Conservation (phyloP, 2,888 invertebrate species). For the Trachelus stipa region DNA sequence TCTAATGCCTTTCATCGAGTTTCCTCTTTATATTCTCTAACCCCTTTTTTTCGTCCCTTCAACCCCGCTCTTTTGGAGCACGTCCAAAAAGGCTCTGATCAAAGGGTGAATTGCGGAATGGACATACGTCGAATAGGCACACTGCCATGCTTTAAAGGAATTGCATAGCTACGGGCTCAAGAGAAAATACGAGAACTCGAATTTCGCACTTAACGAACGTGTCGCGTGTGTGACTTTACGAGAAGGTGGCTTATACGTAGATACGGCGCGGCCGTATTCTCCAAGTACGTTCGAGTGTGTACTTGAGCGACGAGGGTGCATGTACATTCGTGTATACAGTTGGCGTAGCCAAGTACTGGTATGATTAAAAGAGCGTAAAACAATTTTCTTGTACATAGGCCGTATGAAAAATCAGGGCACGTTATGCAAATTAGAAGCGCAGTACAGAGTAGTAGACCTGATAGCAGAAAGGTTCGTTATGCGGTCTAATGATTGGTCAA, state of each 20-base stretch:
- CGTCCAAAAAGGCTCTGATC: neutral
- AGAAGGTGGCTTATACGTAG: neutral
- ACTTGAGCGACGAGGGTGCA: neutral
- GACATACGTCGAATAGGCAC: neutral
- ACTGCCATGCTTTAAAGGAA: neutral
- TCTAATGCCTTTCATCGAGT: neutral
- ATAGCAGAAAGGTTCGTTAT: slow-evolving; percentile 23
- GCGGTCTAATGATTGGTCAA: neutral
- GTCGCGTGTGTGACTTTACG: neutral
- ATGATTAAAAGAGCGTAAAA: slow-evolving; percentile 3
- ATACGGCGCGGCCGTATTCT: neutral
- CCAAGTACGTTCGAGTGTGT: neutral
- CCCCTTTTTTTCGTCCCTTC: neutral
- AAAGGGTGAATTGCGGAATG: neutral
- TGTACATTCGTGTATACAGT: neutral
- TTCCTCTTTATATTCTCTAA: neutral
- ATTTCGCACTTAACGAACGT: neutral
- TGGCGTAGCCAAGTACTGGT: neutral
- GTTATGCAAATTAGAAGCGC: slow-evolving; percentile 26
- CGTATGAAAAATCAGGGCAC: slow-evolving; percentile 14
- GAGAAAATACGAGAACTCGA: neutral
- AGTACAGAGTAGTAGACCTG: slow-evolving; percentile 9
- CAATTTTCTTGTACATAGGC: slow-evolving; percentile 2
- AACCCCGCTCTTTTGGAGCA: neutral
- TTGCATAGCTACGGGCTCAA: neutral